Base-by-base conservation (phyloP, 2,888 invertebrate genomes). In the Chorisops tibialis region DNA sequence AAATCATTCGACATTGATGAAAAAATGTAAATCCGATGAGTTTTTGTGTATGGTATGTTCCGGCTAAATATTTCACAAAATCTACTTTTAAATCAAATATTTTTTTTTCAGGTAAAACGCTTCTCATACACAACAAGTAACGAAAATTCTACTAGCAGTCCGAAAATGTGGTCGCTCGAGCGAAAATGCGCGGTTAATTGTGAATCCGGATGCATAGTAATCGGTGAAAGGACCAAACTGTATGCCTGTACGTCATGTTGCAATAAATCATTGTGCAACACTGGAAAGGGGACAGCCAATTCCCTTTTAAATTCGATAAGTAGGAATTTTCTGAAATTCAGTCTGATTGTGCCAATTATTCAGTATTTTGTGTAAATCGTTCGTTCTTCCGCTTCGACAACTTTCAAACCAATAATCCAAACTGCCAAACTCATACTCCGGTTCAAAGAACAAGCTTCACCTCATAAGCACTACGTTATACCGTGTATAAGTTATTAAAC, bases 201-300 rank as follows among this genome's bases (percentile, higher is more conserved):
- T 76, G 91, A 93, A 69, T 86, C 91, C 0, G 93, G 92, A 11
- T 93, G 93, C 78, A 92, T 93, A 70, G 85, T 93, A 52, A 92
- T 94, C 67, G 93, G 93, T 0, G 93, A 94, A 74, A 80, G 93
- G 51, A 93, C 92, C 4, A 93, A 93, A 73, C 79, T 94, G 1
- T 90, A 90, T 76, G 90, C 92, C 12, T 93, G 93, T 75, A 92
- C 91, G 0, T 87, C 89, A 0, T 93, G 93, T 73, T 93, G 93
- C 75, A 87, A 87, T 67, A 83, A 84, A 9, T 85, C 87, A 4
- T 81, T 87, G 5, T 93, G 93, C 79, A 93, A 93, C 75, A 82
- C 83, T 39, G 92, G 90, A 14, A 88, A 85, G 49, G 81, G 81
- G 11, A 9, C 56, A 2, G 56, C 41, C 4, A 19, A 24, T 9